These are phyloP conservation scores for Platichthys stellatus DNA, from an alignment of 2,113 vertebrate genomes.

Conservation along the genomic window DNA sequence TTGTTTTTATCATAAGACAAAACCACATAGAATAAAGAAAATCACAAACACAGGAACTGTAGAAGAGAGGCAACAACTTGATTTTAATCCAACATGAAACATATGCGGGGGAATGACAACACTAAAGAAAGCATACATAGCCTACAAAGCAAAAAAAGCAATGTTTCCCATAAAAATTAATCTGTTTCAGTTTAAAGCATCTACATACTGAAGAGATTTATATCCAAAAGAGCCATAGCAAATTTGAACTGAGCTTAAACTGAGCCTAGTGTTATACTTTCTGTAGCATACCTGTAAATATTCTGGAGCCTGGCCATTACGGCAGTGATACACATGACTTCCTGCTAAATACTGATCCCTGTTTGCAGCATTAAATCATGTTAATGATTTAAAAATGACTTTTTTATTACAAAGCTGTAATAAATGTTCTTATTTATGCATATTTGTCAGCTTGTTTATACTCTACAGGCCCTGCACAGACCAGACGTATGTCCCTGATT, in stretches of 20 bases:
- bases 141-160: background rate
- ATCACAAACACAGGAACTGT: background rate
- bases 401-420: background rate
- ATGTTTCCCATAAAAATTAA: background rate
- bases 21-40: background rate
- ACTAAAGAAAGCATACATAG: background rate
- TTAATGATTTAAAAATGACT: background rate
- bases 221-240: background rate
- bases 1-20: conserved; percentile 14
- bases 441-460: background rate
- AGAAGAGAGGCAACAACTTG: background rate
- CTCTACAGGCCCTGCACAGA: background rate
- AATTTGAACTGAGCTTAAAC: background rate
- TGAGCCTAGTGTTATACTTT: background rate
- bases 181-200: background rate
- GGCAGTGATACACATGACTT: background rate
- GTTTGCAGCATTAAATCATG: background rate
- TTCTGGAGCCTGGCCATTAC: background rate
- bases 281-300: background rate
- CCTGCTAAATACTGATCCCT: background rate
- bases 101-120: background rate
- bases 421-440: background rate
- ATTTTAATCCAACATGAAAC: background rate
- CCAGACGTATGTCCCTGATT: background rate
- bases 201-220: background rate